A percentile compares a stretch with the other conserved stretches of the same genome.
phyloP scores from a whole-genome alignment of 2,888 invertebrate genomes.

The Ennomos fuscantarius region DNA sequence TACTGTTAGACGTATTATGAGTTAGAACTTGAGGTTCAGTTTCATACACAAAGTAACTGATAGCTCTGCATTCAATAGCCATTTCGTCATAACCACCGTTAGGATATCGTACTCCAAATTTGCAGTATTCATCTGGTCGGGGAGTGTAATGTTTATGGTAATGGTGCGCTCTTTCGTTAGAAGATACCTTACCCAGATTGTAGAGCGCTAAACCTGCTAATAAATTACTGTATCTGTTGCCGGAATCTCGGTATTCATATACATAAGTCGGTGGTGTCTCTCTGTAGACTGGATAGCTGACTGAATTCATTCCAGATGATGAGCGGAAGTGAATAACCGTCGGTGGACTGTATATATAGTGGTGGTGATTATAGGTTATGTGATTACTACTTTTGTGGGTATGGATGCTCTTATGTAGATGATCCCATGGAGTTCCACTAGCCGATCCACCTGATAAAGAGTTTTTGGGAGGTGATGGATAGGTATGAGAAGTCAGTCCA shows the following conservation, averaged over 20 bases:
- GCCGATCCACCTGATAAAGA: conserved; percentile 9
- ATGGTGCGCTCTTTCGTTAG: conserved; percentile 8
- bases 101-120: conserved; percentile 34
- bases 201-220: conserved; percentile 40
- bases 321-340: conserved; percentile 15
- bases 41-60: conserved; percentile 36
- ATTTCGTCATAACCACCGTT: conserved; percentile 33
- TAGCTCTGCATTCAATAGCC: conserved; percentile 36
- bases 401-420: neutral
- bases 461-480: conserved; percentile 4
- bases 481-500: conserved; percentile 1
- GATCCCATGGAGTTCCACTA: neutral
- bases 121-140: conserved; percentile 35
- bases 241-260: conserved; percentile 39
- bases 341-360: conserved; percentile 21
- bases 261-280: conserved; percentile 35
- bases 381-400: neutral
- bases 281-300: conserved; percentile 33
- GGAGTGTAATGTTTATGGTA: conserved; percentile 26
- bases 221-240: conserved; percentile 36
- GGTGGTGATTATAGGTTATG: conserved; percentile 8
- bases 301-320: conserved; percentile 7
- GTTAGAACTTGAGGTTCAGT: conserved; percentile 6
- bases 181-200: conserved; percentile 35
- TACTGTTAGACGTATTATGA: conserved; percentile 4